phyloP scores from a whole-genome alignment of 2,113 vertebrate genomes.

The Tachysurus fulvidraco region DNA sequence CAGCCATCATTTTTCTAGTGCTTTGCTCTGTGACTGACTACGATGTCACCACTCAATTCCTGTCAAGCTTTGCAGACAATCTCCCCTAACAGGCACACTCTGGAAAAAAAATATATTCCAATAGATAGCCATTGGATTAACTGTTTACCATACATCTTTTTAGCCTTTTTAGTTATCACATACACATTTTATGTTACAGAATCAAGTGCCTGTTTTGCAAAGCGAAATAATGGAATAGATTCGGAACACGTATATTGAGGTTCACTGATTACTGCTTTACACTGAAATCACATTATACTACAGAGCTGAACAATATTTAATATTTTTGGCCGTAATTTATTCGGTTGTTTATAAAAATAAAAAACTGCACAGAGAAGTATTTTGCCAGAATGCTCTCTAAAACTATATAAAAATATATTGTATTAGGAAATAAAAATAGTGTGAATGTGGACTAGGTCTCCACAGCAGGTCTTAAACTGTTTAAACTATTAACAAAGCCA shows the following conservation, averaged over 20 bases:
- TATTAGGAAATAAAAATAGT: not conserved
- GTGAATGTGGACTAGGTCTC: too few species aligned
- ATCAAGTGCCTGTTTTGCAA: not conserved
- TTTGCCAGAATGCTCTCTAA: not conserved
- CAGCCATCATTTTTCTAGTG: conserved; percentile 69
- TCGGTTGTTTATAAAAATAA: not conserved
- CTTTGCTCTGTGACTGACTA: conserved; percentile 65
- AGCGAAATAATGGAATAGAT: not conserved
- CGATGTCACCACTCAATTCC: conserved; percentile 68
- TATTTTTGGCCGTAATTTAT: not conserved
- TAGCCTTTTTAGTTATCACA: not conserved
- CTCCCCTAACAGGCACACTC: conserved; percentile 7
- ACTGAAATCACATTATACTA: not conserved
- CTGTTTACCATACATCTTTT: conserved; percentile 39
- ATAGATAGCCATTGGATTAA: conserved; percentile 29
- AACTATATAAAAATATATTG: too few species aligned
- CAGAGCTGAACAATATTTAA: not conserved
- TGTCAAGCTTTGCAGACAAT: conserved; percentile 66
- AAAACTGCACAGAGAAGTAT: not conserved
- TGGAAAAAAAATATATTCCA: conserved; percentile 7
- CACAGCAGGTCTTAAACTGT: not conserved
- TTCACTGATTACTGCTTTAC: not conserved
- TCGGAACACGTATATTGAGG: not conserved
- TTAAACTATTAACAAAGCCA: not conserved
- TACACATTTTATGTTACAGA: not conserved